Evolutionary conservation across 2,797 vertebrate species (phyloP), one percentile per base, ranked within the genome.

Genomic region (Bovichtus diacanthus): DNA sequence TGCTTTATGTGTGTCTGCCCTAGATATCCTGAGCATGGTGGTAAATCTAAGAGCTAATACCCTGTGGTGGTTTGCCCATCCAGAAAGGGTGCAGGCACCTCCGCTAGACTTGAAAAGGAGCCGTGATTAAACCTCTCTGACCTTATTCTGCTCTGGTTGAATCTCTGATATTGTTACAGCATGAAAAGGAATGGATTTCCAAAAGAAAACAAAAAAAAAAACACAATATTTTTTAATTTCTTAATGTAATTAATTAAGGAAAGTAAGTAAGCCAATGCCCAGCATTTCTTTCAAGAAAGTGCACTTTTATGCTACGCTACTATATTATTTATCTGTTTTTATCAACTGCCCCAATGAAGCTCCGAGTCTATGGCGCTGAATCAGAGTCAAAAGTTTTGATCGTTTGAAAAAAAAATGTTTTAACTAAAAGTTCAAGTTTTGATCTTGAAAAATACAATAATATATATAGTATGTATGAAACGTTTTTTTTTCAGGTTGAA

Each of bases 21-120:
- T 76, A 90, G 86, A 91, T 92, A 88, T 82, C 79, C 75, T 51
- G 81, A 88, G 87, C 87, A 88, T 87, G 90, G 88, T 85, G 82
- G 82, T 86, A 83, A 85, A 89, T 86, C 80, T 78, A 38, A 85
- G 87, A 85, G 86, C 85, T 88, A 81, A 87, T 86, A 77, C 81
- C 81, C 85, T 76, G 85, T 43, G 78, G 87, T 82, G 87, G 76
- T 84, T 85, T 56, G 80, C 50, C 83, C 84, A 73, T 62, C 44
- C 82, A 78, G 78, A 84, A n/a, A 80, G 87, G 87, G 88, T 82
- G 86, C 78, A 83, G 83, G 67, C 81, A 79, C 87, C 86, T 84
- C 71, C 49, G 74, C 73, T 51, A 34, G 75, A 87, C 88, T 83
- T 88, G 82, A 94, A 92, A 91, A 88, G 88, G 68, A 93, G 91